Conservation (phyloP, 1,140 invertebrate species). For the Drosophila parvula region DNA sequence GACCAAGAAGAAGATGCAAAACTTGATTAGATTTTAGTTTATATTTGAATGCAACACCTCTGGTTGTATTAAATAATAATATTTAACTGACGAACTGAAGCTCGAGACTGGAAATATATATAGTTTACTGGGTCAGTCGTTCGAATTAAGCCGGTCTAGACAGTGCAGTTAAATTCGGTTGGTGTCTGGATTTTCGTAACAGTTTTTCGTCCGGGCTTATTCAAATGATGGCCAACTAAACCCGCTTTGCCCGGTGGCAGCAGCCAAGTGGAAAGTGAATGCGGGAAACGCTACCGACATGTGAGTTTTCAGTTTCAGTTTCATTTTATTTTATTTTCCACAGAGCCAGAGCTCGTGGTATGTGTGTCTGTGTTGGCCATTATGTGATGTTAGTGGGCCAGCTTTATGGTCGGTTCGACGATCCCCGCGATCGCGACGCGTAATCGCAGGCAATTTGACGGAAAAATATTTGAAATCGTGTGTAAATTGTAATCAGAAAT, state of each 20-base stretch:
- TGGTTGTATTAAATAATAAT: constrained; percentile 18
- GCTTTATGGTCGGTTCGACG: constrained; percentile 59
- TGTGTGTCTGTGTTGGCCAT: constrained; percentile 51
- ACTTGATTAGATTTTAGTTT: neutral
- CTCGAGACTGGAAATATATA: constrained; percentile 40
- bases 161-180: constrained; percentile 22
- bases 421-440: constrained; percentile 62
- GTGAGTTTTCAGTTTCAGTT: constrained; percentile 67
- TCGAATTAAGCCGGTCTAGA: constrained; percentile 12
- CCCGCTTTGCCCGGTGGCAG: constrained; percentile 34
- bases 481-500: constrained; percentile 70
- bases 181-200: constrained; percentile 60
- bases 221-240: constrained; percentile 72
- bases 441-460: constrained; percentile 76
- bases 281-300: constrained; percentile 75
- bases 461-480: constrained; percentile 71
- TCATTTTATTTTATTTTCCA: constrained; percentile 45
- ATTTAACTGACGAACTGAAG: constrained; percentile 22
- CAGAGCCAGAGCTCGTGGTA: constrained; percentile 16
- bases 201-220: constrained; percentile 62
- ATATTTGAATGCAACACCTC: constrained; percentile 15
- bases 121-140: constrained; percentile 62
- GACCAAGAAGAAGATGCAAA: neutral
- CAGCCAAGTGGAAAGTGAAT: constrained; percentile 82
- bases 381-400: constrained; percentile 77